Conservation (phyloP, 2,113 vertebrate species). For the Misgurnus anguillicaudatus region DNA sequence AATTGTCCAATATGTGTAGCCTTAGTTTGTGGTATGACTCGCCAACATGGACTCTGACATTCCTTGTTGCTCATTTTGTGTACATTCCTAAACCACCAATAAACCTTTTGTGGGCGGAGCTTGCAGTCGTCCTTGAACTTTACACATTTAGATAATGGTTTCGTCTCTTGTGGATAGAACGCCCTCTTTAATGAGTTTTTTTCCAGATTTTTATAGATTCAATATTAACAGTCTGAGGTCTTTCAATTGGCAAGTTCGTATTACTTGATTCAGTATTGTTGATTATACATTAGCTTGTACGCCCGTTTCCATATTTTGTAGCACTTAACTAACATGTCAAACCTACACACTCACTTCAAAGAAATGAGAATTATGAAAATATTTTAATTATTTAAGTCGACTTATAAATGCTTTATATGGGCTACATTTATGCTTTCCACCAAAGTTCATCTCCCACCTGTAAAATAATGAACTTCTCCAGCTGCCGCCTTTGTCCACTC, state of each 20-base stretch:
- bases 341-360: too few species aligned
- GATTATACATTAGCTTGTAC: too few species aligned
- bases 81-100: conserved; percentile 40
- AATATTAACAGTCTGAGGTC: background rate
- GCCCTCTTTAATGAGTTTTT: background rate
- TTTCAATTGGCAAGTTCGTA: background rate
- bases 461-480: too few species aligned
- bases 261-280: too few species aligned
- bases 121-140: conserved; percentile 36
- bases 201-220: background rate
- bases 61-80: conserved; percentile 9
- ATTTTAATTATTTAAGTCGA: too few species aligned
- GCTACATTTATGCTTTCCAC: too few species aligned
- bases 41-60: background rate
- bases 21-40: background rate
- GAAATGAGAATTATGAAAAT: too few species aligned
- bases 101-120: conserved; percentile 34
- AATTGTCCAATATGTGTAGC: background rate
- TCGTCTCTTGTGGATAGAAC: background rate
- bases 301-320: too few species aligned
- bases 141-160: conserved; percentile 33
- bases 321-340: too few species aligned
- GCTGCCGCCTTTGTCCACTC: too few species aligned
- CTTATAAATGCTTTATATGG: too few species aligned
- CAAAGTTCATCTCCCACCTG: too few species aligned